Evolutionary conservation across 2,113 vertebrate genomes (phyloP).

Genomic region (Leptobrachium leishanense): DNA sequence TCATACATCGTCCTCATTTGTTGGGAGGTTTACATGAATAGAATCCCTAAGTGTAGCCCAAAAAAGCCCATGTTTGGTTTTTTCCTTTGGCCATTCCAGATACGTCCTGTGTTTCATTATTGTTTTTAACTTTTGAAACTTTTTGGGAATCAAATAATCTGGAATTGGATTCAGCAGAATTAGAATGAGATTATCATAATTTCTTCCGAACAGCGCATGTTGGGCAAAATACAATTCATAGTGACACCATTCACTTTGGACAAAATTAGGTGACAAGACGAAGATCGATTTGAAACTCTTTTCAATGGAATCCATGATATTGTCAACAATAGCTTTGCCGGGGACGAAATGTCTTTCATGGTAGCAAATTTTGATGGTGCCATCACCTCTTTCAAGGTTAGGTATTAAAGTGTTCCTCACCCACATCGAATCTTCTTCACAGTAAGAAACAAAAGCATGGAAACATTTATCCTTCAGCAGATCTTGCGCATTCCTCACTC

Average conservation of each 20-base stretch:
- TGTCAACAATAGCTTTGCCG: conserved; percentile 82
- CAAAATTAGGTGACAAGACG: conserved; percentile 85
- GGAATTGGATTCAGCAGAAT: conserved; percentile 84
- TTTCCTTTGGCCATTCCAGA: conserved; percentile 85
- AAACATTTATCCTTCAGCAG: conserved; percentile 61
- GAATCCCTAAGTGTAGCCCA: conserved; percentile 83
- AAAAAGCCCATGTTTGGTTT: conserved; percentile 76
- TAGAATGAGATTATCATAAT: conserved; percentile 74
- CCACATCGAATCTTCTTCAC: conserved; percentile 77
- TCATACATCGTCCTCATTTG: conserved; percentile 3
- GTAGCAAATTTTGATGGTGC: conserved; percentile 70
- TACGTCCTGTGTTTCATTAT: conserved; percentile 82
- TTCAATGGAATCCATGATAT: conserved; percentile 85
- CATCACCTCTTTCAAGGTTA: conserved; percentile 73
- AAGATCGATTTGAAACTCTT: conserved; percentile 83
- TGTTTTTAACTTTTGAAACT: conserved; percentile 81
- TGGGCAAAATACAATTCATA: conserved; percentile 91
- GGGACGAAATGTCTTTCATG: conserved; percentile 83
- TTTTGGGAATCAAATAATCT: conserved; percentile 75
- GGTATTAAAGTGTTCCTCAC: conserved; percentile 75
- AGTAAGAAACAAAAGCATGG: conserved; percentile 88
- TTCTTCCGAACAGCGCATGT: conserved; percentile 73
- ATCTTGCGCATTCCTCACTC: conserved; percentile 58
- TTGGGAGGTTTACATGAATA: conserved; percentile 62
- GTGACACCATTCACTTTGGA: conserved; percentile 93